Evolutionary conservation across 2,113 vertebrate genomes (phyloP).

Genomic region (Sceloporus undulatus): DNA sequence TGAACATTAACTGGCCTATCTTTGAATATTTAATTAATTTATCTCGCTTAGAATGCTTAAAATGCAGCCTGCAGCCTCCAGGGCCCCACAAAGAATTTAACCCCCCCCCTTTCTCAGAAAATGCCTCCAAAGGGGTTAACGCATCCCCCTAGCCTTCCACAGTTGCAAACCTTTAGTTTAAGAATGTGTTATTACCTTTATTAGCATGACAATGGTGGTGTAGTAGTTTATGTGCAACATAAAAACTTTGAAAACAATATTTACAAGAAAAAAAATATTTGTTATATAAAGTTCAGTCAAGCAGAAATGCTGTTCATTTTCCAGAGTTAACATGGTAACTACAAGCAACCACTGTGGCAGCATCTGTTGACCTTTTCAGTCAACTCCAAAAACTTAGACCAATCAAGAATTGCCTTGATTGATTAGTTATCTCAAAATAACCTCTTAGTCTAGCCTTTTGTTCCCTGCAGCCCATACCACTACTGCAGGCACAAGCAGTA

Average conservation of each 20-base stretch:
- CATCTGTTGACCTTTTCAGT: slow-evolving; percentile 20
- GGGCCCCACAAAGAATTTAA: no score
- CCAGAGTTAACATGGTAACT: slow-evolving; percentile 41
- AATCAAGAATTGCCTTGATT: neutral
- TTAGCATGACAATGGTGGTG: neutral
- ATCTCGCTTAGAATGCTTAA: no score
- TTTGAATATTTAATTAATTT: no score
- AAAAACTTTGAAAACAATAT: neutral
- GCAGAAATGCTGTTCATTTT: slow-evolving; percentile 47
- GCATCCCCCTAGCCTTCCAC: no score
- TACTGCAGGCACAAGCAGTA: neutral
- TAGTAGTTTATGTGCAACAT: neutral
- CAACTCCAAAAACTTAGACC: neutral
- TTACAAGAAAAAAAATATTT: slow-evolving; percentile 25
- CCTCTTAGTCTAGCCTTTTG: neutral
- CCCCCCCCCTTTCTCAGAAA: neutral
- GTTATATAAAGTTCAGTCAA: slow-evolving; percentile 49
- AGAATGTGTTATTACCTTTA: neutral
- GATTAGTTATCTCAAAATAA: neutral
- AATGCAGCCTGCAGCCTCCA: no score
- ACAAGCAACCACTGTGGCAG: slow-evolving; percentile 14
- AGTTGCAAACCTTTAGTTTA: no score
- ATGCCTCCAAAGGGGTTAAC: neutral
- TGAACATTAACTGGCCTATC: neutral
- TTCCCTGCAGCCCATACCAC: neutral